Evolutionary conservation across 2,797 vertebrate genomes (phyloP).

Genomic region (Erithacus rubecula): DNA sequence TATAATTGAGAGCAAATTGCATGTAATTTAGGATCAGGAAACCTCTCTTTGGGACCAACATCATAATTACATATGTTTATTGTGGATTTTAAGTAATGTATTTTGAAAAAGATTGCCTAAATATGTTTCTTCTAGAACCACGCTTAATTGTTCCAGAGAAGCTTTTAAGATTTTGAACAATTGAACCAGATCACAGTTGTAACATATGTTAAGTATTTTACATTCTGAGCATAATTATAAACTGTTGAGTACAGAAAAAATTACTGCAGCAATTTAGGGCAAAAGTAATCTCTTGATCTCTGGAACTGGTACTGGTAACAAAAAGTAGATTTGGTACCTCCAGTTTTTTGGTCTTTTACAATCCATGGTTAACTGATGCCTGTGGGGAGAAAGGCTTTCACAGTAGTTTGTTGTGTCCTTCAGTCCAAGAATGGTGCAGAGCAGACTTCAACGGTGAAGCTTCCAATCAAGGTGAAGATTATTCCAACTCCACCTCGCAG

Average conservation of each 20-base stretch:
- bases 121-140: background rate
- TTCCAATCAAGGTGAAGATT: constrained; percentile 96
- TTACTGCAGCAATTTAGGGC: background rate
- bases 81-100: background rate
- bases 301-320: background rate
- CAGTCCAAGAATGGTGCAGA: constrained; percentile 89
- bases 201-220: background rate
- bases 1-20: background rate
- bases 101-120: background rate
- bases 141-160: background rate
- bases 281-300: background rate
- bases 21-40: background rate
- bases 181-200: background rate
- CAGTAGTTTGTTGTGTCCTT: constrained; percentile 4
- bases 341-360: background rate
- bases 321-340: background rate
- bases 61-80: background rate
- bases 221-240: background rate
- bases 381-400: background rate
- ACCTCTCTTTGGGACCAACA: background rate
- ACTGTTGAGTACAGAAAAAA: background rate
- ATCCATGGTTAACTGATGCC: background rate
- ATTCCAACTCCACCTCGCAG: constrained; percentile 95
- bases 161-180: background rate
- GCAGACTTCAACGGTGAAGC: constrained; percentile 92